phyloP scores from a whole-genome alignment of 1,140 invertebrate genomes.

The Tribolium castaneum region DNA sequence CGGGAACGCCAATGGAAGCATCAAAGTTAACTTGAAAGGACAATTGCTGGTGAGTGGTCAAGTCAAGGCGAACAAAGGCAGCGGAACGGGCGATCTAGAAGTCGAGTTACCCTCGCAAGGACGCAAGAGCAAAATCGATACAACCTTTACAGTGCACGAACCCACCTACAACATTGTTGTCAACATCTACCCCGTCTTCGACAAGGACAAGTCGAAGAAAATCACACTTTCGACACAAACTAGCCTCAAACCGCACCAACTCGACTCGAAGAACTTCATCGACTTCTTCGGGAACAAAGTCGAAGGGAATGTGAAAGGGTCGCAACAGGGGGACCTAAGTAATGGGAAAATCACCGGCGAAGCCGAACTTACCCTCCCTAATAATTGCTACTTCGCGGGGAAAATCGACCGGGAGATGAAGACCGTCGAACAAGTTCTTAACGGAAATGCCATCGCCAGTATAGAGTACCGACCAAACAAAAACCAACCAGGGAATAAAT shows the following conservation, averaged over 20 bases:
- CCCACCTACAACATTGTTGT: slow-evolving; percentile 70
- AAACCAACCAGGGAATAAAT: slow-evolving; percentile 65
- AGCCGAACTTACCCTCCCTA: slow-evolving; percentile 70
- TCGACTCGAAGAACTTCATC: slow-evolving; percentile 76
- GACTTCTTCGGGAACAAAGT: slow-evolving; percentile 68
- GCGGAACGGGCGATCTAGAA: slow-evolving; percentile 69
- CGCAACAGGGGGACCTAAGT: slow-evolving; percentile 59
- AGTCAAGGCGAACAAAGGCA: slow-evolving; percentile 67
- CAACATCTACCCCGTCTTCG: slow-evolving; percentile 74
- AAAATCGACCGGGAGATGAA: slow-evolving; percentile 64
- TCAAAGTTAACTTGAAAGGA: slow-evolving; percentile 68
- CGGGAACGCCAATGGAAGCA: slow-evolving; percentile 63
- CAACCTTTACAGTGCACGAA: slow-evolving; percentile 67
- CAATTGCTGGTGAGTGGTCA: slow-evolving; percentile 68
- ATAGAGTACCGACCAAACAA: slow-evolving; percentile 68
- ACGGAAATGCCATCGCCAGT: slow-evolving; percentile 62
- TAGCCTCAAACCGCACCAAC: slow-evolving; percentile 66
- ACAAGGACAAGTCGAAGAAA: slow-evolving; percentile 75
- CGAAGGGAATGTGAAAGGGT: slow-evolving; percentile 68
- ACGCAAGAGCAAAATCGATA: slow-evolving; percentile 73
- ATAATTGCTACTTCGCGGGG: slow-evolving; percentile 66
- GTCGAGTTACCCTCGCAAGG: slow-evolving; percentile 66
- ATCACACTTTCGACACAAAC: slow-evolving; percentile 72
- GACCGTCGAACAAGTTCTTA: slow-evolving; percentile 62
- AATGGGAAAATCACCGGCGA: slow-evolving; percentile 65